phyloP scores from a whole-genome alignment of 2,888 invertebrate species.

The Drosophila suboccidentalis region DNA sequence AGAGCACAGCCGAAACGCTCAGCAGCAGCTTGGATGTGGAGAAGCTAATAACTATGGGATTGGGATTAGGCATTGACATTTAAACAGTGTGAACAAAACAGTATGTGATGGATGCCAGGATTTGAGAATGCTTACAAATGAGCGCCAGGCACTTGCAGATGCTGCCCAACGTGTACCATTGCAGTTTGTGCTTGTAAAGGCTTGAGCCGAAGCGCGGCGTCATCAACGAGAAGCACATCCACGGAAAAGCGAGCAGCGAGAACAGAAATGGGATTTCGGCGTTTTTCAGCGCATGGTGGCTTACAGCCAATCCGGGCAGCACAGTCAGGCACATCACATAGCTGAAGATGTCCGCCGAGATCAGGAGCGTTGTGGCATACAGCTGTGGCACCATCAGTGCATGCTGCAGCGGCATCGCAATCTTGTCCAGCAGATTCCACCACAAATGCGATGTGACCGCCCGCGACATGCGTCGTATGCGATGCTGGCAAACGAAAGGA shows the following conservation, averaged over 20 bases:
- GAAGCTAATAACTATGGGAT: slow-evolving; percentile 83
- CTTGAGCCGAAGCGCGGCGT: slow-evolving; percentile 84
- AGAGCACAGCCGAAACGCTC: slow-evolving; percentile 84
- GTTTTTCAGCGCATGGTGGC: slow-evolving; percentile 84
- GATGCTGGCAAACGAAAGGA: slow-evolving; percentile 61
- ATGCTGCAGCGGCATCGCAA: slow-evolving; percentile 81
- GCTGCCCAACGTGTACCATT: slow-evolving; percentile 85
- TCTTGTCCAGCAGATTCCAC: slow-evolving; percentile 82
- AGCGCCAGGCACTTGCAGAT: slow-evolving; percentile 83
- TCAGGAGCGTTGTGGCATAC: slow-evolving; percentile 83
- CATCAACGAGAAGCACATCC: slow-evolving; percentile 86
- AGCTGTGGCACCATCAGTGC: slow-evolving; percentile 83
- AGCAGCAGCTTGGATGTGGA: slow-evolving; percentile 84
- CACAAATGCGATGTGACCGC: slow-evolving; percentile 81
- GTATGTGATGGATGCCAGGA: background rate
- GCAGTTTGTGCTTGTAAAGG: slow-evolving; percentile 82
- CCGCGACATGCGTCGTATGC: slow-evolving; percentile 82
- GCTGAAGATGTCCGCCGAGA: slow-evolving; percentile 84
- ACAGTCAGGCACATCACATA: slow-evolving; percentile 85
- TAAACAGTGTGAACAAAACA: slow-evolving; percentile 5
- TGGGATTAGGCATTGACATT: slow-evolving; percentile 6
- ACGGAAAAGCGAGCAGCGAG: slow-evolving; percentile 85
- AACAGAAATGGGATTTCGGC: slow-evolving; percentile 85
- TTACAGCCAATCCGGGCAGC: slow-evolving; percentile 83
- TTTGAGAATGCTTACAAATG: slow-evolving; percentile 76